These are phyloP conservation scores for Polymixis flavicincta DNA, from an alignment of 2,888 invertebrate species.

Conservation along the genomic window DNA sequence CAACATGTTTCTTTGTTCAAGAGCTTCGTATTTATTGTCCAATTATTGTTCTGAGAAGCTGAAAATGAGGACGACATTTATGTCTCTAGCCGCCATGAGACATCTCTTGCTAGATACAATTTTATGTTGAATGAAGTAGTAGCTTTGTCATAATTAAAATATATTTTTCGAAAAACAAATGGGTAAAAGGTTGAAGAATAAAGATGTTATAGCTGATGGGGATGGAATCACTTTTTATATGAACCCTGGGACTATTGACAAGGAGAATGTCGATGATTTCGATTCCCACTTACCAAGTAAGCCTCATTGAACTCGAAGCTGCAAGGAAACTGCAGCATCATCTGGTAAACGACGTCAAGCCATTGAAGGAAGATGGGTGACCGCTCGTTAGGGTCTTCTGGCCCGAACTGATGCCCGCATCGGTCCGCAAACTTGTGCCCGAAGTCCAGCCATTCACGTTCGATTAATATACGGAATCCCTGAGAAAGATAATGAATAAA, in stretches of 20 bases:
- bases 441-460: conserved; percentile 99
- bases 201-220: no score
- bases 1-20: neutral
- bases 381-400: conserved; percentile 97
- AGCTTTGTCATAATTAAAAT: no score
- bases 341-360: conserved; percentile 98
- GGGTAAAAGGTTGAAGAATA: no score
- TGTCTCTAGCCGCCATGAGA: no score
- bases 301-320: conserved; percentile 98
- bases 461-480: conserved; percentile 98
- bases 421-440: conserved; percentile 99
- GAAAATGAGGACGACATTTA: no score
- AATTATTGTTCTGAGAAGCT: neutral
- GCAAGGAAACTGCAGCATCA: conserved; percentile 96
- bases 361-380: conserved; percentile 99
- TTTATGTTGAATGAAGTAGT: no score
- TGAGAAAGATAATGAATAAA: conserved; percentile 75
- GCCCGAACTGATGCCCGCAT: conserved; percentile 95
- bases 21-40: no score
- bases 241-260: no score
- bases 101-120: no score
- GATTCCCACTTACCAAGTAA: conserved; percentile 93
- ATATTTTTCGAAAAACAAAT: no score
- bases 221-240: no score
- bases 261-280: no score